phyloP scores from a whole-genome alignment of 2,113 vertebrate species.

The Nestor notabilis region DNA sequence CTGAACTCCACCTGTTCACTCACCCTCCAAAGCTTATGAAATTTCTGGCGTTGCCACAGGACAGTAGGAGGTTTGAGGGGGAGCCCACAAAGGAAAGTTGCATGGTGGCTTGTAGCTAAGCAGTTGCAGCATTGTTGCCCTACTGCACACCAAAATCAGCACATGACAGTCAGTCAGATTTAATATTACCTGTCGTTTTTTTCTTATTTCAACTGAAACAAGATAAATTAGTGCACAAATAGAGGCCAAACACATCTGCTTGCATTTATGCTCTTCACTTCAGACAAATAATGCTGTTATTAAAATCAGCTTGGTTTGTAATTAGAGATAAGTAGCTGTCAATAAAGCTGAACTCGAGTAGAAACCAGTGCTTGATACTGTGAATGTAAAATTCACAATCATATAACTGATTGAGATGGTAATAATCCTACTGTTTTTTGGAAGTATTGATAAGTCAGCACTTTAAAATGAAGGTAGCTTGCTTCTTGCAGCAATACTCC shows the following conservation, averaged over 20 bases:
- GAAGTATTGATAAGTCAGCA: neutral
- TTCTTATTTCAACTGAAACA: neutral
- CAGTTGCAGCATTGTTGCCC: neutral
- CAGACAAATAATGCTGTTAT: neutral
- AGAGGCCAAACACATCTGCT: neutral
- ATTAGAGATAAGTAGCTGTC: neutral
- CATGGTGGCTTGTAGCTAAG: neutral
- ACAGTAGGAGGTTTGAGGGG: neutral
- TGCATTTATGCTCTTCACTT: neutral
- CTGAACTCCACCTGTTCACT: neutral
- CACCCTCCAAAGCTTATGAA: neutral
- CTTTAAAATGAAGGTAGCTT: neutral
- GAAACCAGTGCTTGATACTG: neutral
- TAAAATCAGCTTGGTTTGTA: constrained; percentile 3
- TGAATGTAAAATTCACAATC: neutral
- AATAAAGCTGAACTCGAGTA: neutral
- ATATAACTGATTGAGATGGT: neutral
- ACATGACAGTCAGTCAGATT: neutral
- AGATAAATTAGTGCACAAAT: neutral
- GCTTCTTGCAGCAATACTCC: neutral
- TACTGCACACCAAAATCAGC: neutral
- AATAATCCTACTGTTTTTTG: neutral
- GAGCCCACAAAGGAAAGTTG: neutral
- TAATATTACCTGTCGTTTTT: neutral
- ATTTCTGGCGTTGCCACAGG: neutral